These are phyloP conservation scores for Nesospiza acunhae DNA, from an alignment of 2,113 vertebrate species.

Conservation along the genomic window DNA sequence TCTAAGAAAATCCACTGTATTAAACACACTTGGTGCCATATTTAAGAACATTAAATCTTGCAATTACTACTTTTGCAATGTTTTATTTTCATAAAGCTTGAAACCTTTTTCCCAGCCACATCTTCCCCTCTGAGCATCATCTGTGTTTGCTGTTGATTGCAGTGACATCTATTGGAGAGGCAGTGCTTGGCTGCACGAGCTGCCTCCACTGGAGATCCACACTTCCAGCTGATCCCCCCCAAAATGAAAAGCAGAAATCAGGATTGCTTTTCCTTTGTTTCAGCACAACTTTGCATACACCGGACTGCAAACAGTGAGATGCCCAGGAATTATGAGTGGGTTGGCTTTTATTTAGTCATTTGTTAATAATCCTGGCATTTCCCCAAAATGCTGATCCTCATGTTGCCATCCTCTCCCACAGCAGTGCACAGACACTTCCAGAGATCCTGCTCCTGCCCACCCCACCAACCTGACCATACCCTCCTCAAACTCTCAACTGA, in stretches of 20 bases:
- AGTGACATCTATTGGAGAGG: slow-evolving; percentile 80
- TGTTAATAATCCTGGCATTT: not conserved
- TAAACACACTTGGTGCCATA: not conserved
- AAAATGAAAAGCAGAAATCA: not conserved
- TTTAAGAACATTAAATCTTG: not conserved
- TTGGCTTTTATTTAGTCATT: not conserved
- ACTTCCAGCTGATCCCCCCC: not conserved
- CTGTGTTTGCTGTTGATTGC: slow-evolving; percentile 65
- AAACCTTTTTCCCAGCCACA: not conserved
- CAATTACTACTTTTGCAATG: not conserved
- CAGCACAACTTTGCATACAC: not conserved
- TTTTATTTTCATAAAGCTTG: not conserved
- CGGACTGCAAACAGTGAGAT: not conserved
- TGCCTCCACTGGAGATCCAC: not conserved
- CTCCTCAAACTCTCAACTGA: not conserved
- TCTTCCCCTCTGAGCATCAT: slow-evolving; percentile 5
- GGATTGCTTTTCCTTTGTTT: not conserved
- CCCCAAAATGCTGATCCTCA: not conserved
- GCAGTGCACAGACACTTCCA: not conserved
- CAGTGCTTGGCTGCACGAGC: slow-evolving; percentile 10
- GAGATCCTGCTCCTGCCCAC: not conserved
- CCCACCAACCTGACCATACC: not conserved
- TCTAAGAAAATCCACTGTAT: not conserved
- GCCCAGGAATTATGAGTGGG: not conserved
- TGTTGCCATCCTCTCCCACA: not conserved